Percentiles rank a stretch among this genome's conserved stretches.
These are phyloP conservation scores for Drosophila heteroneura DNA, from an alignment of 2,888 invertebrate species.

Conservation along the genomic window DNA sequence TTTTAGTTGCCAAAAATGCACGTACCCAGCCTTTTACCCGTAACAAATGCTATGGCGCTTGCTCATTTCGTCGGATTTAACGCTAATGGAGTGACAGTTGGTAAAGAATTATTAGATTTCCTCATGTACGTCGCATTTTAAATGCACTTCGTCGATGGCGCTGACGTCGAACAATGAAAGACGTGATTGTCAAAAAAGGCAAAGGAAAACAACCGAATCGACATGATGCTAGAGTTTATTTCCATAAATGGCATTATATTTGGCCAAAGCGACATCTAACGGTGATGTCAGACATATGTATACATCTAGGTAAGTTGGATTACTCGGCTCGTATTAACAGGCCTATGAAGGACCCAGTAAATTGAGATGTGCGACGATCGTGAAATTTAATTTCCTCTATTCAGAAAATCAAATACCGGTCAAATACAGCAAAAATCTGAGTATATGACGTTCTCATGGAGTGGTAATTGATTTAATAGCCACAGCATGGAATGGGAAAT, in stretches of 20 bases:
- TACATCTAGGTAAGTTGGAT: conserved; percentile 14
- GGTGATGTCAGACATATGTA: conserved; percentile 2
- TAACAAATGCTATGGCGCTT: conserved; percentile 17
- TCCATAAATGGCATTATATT: conserved; percentile 57
- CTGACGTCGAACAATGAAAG: conserved; percentile 28
- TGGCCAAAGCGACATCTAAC: conserved; percentile 3
- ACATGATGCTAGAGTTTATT: conserved; percentile 45
- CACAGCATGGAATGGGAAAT: conserved; percentile 5
- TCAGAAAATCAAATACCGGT: conserved; percentile 17
- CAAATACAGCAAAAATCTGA: neutral
- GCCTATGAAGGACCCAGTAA: neutral
- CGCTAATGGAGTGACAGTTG: conserved; percentile 77
- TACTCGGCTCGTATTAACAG: conserved; percentile 11
- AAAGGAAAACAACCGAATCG: conserved; percentile 12
- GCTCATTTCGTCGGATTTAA: conserved; percentile 58
- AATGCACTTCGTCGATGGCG: conserved; percentile 26
- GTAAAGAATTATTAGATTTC: conserved; percentile 77
- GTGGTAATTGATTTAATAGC: conserved; percentile 14
- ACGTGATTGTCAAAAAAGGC: conserved; percentile 46
- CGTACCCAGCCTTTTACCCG: neutral
- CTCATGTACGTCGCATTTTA: conserved; percentile 67
- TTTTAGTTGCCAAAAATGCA: conserved; percentile 25
- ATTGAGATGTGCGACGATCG: conserved; percentile 61
- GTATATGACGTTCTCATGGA: neutral
- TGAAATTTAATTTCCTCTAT: conserved; percentile 80